Percentiles rank a stretch among this genome's conserved stretches.
Evolutionary conservation across 2,113 vertebrate genomes (phyloP).

Genomic region (Microtus montanus): DNA sequence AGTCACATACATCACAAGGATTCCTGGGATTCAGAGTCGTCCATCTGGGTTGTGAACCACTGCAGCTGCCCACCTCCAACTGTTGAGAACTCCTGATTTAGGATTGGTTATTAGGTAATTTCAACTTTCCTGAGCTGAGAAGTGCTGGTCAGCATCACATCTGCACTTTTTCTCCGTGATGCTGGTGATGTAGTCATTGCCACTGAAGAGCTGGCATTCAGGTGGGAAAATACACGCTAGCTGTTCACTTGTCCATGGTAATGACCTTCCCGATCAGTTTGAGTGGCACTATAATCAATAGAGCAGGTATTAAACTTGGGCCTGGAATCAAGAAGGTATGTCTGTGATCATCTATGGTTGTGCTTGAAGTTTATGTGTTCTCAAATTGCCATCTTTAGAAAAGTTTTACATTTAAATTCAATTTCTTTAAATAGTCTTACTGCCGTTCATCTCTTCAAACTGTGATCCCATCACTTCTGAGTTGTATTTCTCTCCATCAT

Average conservation of each 20-base stretch:
- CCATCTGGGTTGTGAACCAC: neutral
- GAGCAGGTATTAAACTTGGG: neutral
- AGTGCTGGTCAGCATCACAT: neutral
- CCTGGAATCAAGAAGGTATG: neutral
- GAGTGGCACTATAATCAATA: neutral
- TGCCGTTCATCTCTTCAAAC: neutral
- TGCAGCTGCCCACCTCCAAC: neutral
- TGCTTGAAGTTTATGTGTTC: neutral
- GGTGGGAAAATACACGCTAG: neutral
- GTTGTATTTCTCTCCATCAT: neutral
- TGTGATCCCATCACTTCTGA: neutral
- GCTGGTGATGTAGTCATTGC: neutral
- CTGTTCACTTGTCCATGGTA: neutral
- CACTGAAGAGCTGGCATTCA: neutral
- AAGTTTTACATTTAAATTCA: conserved; percentile 32
- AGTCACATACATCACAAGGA: neutral
- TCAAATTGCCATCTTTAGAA: neutral
- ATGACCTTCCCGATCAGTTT: neutral
- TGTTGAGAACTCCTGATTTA: conserved; percentile 19
- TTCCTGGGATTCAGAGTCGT: conserved; percentile 17
- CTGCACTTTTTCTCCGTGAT: neutral
- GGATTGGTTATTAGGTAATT: conserved; percentile 29
- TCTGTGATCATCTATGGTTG: neutral
- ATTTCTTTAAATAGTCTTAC: neutral
- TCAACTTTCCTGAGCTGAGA: conserved; percentile 46